Conservation (phyloP, 2,113 vertebrate species). For the Chrysemys picta region DNA sequence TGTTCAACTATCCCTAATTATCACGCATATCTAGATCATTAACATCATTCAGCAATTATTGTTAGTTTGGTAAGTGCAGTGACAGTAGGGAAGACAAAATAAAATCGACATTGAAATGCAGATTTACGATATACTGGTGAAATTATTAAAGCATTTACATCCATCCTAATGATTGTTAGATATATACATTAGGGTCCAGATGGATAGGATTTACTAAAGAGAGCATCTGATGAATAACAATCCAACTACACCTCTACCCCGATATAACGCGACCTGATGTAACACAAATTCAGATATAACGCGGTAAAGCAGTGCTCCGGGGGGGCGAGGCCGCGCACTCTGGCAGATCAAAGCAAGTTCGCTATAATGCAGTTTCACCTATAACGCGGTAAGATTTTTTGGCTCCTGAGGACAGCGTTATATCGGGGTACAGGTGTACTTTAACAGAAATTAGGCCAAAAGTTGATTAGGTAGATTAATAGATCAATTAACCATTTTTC, state of each 20-base stretch:
- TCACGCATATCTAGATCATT: neutral
- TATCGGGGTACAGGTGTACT: neutral
- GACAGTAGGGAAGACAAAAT: constrained; percentile 5
- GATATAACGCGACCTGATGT: no score
- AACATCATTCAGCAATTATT: neutral
- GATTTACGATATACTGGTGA: constrained; percentile 29
- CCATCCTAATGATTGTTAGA: neutral
- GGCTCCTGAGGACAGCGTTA: no score
- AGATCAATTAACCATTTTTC: constrained; percentile 12
- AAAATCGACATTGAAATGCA: constrained; percentile 18
- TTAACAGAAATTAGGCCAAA: neutral
- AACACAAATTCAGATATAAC: no score
- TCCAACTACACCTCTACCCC: neutral
- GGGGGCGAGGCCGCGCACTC: no score
- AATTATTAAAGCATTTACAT: constrained; percentile 34
- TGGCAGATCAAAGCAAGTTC: no score
- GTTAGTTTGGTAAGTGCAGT: neutral
- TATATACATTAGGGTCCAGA: neutral
- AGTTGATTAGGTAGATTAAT: constrained; percentile 30
- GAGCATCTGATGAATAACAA: neutral
- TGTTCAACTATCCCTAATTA: neutral
- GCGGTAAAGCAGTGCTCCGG: no score
- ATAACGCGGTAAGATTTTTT: no score
- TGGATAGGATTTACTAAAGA: constrained; percentile 9
- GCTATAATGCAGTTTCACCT: no score